These are phyloP conservation scores for Hyposoter didymator DNA, from an alignment of 2,888 invertebrate genomes.

Conservation along the genomic window DNA sequence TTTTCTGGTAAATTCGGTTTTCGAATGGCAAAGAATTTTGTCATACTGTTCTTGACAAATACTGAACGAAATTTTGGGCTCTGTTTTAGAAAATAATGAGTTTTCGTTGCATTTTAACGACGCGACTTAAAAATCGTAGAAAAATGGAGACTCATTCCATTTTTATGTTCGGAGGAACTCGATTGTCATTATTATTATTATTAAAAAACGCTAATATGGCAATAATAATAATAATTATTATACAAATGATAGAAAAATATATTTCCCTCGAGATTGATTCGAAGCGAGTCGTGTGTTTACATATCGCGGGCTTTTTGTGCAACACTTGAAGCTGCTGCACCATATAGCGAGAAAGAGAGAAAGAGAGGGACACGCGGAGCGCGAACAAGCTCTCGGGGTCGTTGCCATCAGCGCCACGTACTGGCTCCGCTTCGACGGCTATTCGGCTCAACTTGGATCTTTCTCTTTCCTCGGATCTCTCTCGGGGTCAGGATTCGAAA, in stretches of 20 bases:
- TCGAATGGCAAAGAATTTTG: too few species aligned
- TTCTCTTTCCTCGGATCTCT: conserved; percentile 18
- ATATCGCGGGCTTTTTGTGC: conserved; percentile 49
- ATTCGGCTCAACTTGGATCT: conserved; percentile 61
- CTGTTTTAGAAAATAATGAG: too few species aligned
- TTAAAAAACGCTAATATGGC: not conserved
- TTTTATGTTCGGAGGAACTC: too few species aligned
- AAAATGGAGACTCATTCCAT: not conserved
- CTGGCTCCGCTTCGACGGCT: conserved; percentile 64
- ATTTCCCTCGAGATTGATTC: not conserved
- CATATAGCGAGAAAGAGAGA: conserved; percentile 43
- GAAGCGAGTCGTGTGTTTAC: conserved; percentile 14
- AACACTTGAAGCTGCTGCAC: conserved; percentile 60
- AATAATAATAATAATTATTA: conserved; percentile 3
- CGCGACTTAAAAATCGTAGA: too few species aligned
- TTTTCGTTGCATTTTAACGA: too few species aligned
- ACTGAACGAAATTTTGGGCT: too few species aligned
- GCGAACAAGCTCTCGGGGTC: conserved; percentile 62
- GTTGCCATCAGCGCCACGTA: conserved; percentile 67
- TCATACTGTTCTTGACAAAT: too few species aligned
- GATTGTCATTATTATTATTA: not conserved
- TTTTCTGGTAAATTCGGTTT: too few species aligned
- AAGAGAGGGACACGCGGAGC: conserved; percentile 31
- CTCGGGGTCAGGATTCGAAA: conserved; percentile 14
- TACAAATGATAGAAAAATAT: not conserved